These are phyloP conservation scores for Deroplatys truncata DNA, from an alignment of 2,888 invertebrate genomes.

Conservation along the genomic window DNA sequence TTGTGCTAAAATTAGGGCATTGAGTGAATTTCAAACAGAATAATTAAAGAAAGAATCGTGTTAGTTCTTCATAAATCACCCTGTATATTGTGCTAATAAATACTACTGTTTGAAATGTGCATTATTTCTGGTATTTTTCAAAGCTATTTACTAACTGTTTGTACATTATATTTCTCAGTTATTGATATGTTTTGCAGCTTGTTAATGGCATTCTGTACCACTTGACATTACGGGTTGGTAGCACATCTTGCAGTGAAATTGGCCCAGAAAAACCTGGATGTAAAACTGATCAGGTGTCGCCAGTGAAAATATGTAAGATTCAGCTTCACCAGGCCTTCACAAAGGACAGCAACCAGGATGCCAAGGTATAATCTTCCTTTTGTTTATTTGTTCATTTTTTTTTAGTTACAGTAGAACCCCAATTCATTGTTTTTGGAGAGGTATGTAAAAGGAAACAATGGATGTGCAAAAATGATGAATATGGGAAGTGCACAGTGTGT, in stretches of 20 bases:
- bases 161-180: background rate
- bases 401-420: too few species aligned
- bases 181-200: background rate
- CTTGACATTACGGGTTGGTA: constrained; percentile 25
- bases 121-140: background rate
- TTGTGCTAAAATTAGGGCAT: too few species aligned
- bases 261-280: constrained; percentile 18
- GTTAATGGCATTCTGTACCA: constrained; percentile 30
- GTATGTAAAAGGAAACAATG: too few species aligned
- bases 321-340: constrained; percentile 35
- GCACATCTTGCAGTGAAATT: constrained; percentile 26
- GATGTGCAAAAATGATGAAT: too few species aligned
- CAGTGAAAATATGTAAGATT: constrained; percentile 25
- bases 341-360: constrained; percentile 33
- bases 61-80: too few species aligned
- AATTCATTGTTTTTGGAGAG: too few species aligned
- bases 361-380: constrained; percentile 27
- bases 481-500: too few species aligned
- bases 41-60: too few species aligned
- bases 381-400: too few species aligned
- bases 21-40: too few species aligned
- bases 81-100: background rate
- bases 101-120: too few species aligned
- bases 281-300: constrained; percentile 19
- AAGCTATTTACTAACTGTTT: background rate